A percentile compares a stretch with the other conserved stretches of the same genome.
Evolutionary conservation across 2,113 vertebrate genomes (phyloP).

Genomic region (Phalacrocorax brasilianus): DNA sequence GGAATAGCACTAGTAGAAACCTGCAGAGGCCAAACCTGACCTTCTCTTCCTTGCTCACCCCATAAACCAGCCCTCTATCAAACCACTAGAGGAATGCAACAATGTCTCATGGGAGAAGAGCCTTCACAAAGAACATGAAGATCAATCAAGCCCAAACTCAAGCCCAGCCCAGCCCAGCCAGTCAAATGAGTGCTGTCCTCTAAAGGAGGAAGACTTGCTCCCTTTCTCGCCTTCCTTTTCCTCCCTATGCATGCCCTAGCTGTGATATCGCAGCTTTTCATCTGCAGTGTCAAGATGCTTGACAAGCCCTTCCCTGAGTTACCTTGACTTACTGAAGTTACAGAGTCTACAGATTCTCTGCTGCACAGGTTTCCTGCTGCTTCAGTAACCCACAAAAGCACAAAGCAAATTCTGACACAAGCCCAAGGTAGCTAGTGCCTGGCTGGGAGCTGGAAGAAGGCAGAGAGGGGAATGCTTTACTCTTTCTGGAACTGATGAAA

Average conservation of each 20-base stretch:
- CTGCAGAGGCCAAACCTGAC: accelerated
- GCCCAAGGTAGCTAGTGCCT: neutral
- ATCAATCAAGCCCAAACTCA: neutral
- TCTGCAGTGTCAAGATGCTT: neutral
- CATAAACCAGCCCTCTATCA: neutral
- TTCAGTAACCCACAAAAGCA: neutral
- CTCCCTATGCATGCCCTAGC: neutral
- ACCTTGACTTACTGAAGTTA: neutral
- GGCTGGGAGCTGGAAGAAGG: neutral
- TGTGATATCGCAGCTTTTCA: neutral
- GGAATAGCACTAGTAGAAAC: neutral
- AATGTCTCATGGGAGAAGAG: neutral
- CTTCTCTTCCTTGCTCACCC: neutral
- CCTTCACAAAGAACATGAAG: neutral
- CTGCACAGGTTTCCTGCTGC: accelerated
- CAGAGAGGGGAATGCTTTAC: neutral
- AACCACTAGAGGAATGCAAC: neutral
- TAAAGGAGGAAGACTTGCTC: neutral
- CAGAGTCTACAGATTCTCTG: neutral
- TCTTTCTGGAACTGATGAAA: neutral
- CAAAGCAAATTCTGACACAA: neutral
- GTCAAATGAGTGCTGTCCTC: neutral
- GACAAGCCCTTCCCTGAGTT: neutral
- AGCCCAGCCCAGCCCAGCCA: neutral
- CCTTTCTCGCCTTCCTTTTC: neutral